These are phyloP conservation scores for Riptortus pedestris DNA, from an alignment of 1,140 invertebrate species.

Conservation along the genomic window DNA sequence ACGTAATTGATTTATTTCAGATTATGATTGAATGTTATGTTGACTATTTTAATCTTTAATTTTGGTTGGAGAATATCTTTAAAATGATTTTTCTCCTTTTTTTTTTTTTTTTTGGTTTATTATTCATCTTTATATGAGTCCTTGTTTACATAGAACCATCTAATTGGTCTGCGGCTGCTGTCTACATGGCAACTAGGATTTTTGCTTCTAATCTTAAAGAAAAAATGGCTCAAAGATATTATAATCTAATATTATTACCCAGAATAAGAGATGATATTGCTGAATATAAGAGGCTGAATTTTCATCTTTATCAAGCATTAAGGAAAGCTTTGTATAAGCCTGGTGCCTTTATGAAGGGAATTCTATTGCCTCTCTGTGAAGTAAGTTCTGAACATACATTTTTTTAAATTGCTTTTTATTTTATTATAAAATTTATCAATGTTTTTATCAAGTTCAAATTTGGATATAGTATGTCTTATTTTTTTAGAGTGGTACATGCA, in stretches of 20 bases:
- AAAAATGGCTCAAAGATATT: constrained; percentile 94
- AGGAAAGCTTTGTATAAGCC: constrained; percentile 92
- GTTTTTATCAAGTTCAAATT: not conserved
- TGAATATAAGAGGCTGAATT: constrained; percentile 92
- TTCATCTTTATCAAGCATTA: constrained; percentile 90
- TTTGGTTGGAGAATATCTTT: too few relatives aligned
- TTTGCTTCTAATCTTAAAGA: constrained; percentile 94
- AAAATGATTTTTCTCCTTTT: too few relatives aligned
- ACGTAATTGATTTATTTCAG: too few relatives aligned
- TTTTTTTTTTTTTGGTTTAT: not conserved
- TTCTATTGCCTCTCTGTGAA: constrained; percentile 81
- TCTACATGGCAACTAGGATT: constrained; percentile 89
- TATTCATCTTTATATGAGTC: not conserved
- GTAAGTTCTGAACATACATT: too few relatives aligned
- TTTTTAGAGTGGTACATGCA: constrained; percentile 76
- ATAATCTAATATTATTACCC: constrained; percentile 84
- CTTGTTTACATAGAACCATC: constrained; percentile 51
- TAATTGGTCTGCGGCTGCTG: constrained; percentile 83
- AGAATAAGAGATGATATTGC: constrained; percentile 87
- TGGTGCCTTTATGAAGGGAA: constrained; percentile 97
- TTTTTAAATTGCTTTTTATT: constrained; percentile 12
- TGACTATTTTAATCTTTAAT: too few relatives aligned
- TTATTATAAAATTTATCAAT: not conserved
- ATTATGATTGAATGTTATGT: too few relatives aligned
- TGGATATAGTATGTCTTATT: too few relatives aligned